Evolutionary conservation across 1,140 invertebrate genomes (phyloP).

Genomic region (Drosophila arawakana): DNA sequence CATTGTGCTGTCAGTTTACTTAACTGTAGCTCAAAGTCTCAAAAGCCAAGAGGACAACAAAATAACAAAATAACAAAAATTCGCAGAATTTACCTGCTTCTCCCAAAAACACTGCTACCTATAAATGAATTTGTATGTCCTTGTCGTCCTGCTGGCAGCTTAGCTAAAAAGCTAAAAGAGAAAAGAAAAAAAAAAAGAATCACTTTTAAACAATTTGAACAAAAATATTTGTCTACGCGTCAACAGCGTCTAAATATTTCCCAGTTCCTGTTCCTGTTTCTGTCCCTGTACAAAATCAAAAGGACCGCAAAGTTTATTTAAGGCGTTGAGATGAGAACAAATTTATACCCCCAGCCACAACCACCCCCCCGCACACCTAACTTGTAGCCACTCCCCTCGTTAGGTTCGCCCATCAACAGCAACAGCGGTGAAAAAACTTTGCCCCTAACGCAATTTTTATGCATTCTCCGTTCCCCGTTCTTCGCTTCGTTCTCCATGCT

Average conservation of each 20-base stretch:
- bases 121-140: constrained; percentile 43
- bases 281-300: constrained; percentile 36
- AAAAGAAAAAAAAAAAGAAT: constrained; percentile 42
- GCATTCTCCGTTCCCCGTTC: constrained; percentile 38
- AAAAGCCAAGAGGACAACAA: constrained; percentile 12
- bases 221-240: constrained; percentile 77
- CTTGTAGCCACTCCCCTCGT: background rate
- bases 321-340: constrained; percentile 36
- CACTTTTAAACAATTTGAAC: constrained; percentile 75
- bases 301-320: constrained; percentile 78
- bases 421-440: constrained; percentile 28
- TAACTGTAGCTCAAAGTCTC: background rate
- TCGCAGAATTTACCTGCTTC: constrained; percentile 32
- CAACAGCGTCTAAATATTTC: constrained; percentile 48
- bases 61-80: background rate
- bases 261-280: background rate
- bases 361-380: background rate
- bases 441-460: constrained; percentile 75
- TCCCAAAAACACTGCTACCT: constrained; percentile 15
- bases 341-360: too few species aligned
- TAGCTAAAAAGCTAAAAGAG: background rate
- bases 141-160: constrained; percentile 6
- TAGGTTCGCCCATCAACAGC: constrained; percentile 10
- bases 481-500: too few species aligned
- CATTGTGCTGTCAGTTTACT: constrained; percentile 11